Base-by-base conservation (phyloP, 2,797 vertebrate species). In the Acipenser ruthenus region DNA sequence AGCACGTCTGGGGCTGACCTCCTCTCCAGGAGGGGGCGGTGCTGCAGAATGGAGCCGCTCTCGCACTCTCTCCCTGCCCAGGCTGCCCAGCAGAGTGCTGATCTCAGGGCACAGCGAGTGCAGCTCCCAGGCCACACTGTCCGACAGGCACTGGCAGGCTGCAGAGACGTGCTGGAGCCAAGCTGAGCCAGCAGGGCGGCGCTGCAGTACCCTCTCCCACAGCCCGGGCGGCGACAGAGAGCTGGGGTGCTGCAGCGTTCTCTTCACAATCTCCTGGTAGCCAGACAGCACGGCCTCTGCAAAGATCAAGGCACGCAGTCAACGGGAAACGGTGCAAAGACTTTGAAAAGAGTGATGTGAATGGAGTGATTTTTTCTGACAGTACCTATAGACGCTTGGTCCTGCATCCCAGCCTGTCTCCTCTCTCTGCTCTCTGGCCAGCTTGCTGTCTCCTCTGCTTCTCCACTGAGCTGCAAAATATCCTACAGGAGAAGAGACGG, bases 21-120 rank as follows among this genome's bases (percentile, higher is more conserved):
- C 13, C 8, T 10, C 8, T 9, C 9, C 18, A 6, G 47, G 60
- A 7, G 7, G 18, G 60, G 60, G 4, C 8, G 60, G 13, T 12
- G 7, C 7, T 7, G 9, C 12, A 37, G 60, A 60, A 55, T 18
- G 18, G 48, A 60, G 15, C 5, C 11, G 58, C 3, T 56, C 58
- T 15, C 59, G 60, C 11, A 61, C 58, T 8, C 0, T n/a, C 18
- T 2, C 10, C 13, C 13, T 18, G 15, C 15, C 60, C 53, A 66
- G 65, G 18, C 49, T 67, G 13, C 51, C 65, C 49, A 67, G 49
- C 56, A 67, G 58, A 18, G 49, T 8, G 13, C 9, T 11, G 6
- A 67, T 55, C 65, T 10, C 3, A 10, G 58, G 65, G 13, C 65
- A 67, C 10, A 67, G 59, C n/a, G 59, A 60, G 65, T 61, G 65